Evolutionary conservation across 2,797 vertebrate genomes (phyloP).

Genomic region (Ambastaia sidthimunki): DNA sequence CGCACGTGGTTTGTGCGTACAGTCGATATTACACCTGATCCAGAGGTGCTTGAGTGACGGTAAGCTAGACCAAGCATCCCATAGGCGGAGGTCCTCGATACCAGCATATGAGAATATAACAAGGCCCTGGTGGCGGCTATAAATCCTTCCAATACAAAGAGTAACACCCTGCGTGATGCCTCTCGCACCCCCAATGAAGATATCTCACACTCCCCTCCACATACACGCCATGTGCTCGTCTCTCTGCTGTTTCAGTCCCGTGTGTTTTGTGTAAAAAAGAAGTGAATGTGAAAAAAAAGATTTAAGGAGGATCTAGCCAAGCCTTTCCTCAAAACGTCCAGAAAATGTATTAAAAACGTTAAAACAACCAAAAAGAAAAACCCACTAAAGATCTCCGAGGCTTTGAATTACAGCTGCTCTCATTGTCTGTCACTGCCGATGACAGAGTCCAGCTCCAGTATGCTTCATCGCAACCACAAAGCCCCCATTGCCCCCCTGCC

Average conservation of each 20-base stretch:
- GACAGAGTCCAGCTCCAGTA: constrained; percentile 70
- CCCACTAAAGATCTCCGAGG: constrained; percentile 42
- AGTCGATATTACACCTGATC: constrained; percentile 40
- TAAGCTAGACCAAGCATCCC: constrained; percentile 12
- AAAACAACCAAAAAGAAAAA: neutral
- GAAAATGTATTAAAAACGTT: neutral
- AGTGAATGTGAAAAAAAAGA: neutral
- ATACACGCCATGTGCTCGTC: neutral
- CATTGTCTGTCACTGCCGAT: constrained; percentile 79
- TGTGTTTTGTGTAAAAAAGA: neutral
- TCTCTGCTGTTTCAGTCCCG: neutral
- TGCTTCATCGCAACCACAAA: constrained; percentile 68
- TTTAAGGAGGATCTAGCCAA: neutral
- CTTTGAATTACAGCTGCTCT: constrained; percentile 77
- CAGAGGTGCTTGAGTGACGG: neutral
- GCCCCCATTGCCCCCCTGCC: constrained; percentile 70
- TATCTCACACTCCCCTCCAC: constrained; percentile 11
- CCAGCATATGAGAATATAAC: neutral
- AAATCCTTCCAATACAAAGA: constrained; percentile 40
- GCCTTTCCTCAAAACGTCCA: neutral
- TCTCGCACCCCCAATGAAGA: constrained; percentile 38
- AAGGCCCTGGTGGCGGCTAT: neutral
- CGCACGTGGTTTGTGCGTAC: constrained; percentile 18
- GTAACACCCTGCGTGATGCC: constrained; percentile 25
- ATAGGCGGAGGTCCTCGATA: neutral